Base-by-base conservation (phyloP, 1,140 invertebrate species). In the Philotrypesis tridentata region DNA sequence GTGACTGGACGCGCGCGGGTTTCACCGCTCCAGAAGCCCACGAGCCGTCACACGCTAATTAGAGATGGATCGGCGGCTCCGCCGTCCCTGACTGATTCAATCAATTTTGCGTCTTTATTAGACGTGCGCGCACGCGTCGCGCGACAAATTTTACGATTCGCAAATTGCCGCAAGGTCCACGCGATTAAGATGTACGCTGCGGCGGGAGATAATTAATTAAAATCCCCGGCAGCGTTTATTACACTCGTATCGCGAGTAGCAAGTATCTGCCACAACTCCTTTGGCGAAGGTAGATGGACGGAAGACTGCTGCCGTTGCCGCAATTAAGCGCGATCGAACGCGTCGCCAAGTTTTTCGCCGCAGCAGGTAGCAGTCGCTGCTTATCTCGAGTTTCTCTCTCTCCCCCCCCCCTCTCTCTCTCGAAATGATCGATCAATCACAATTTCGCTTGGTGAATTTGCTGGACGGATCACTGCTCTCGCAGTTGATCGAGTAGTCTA, bases 31-130 rank as follows among this genome's bases (percentile, higher is more conserved):
- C 27, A 12, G 29, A 27, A 33, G 23, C 7, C 4, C 29, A 2
- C n/a, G 7, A 29, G 17, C 29, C 33, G 82, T 67, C 43, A 48
- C 73, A 37, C 48, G 65, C 27, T 68, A 82, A 63, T 61, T 82
- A 84, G 84, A 85, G 84, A 83, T 84, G 31, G 23, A 73, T 80
- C 31, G 70, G 40, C n/a, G 40, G 17, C 68, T 71, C 68, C 31
- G 27, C n/a, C 9, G 9, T 37, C 48, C 21, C 14, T 1, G 33
- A 40, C 68, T 7, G 70, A 80, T 63, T 40, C 63, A 43, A 31
- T 68, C 63, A 55, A 55, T 55, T 55, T 55, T 17, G 21, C 21
- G 48, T 55, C 48, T 55, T 55, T n/a, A 55, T 55, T n/a, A n/a
- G 21, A 55, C 4, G n/a, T 11, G 12, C 12, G 12, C 48, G 21